Conservation (phyloP, 2,113 vertebrate genomes). For the Rousettus leschenaultii region DNA sequence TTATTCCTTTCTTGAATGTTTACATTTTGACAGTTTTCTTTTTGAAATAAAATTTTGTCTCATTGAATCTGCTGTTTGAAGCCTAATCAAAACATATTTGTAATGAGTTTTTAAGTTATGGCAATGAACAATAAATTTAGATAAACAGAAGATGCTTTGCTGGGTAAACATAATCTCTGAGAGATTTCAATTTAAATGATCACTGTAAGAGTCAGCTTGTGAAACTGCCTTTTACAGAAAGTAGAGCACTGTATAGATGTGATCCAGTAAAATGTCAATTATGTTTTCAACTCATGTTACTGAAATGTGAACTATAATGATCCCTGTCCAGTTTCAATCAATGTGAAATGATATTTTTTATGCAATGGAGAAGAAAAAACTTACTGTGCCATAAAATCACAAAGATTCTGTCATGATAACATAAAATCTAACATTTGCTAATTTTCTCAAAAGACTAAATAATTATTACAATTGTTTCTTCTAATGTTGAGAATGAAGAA, state of each 20-base stretch:
- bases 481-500: not conserved
- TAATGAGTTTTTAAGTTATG: constrained; percentile 47
- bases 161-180: not conserved
- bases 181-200: constrained; percentile 3
- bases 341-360: not conserved
- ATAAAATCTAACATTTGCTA: constrained; percentile 16
- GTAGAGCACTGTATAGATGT: not conserved
- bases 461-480: constrained; percentile 25
- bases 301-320: not conserved
- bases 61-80: not conserved
- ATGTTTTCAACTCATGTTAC: not conserved
- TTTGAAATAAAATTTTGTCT: not conserved
- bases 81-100: not conserved
- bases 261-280: constrained; percentile 35
- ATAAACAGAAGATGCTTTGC: constrained; percentile 17
- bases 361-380: not conserved
- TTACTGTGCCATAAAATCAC: not conserved
- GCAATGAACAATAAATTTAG: constrained; percentile 16
- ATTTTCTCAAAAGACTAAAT: not conserved
- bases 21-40: constrained; percentile 5
- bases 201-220: not conserved
- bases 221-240: not conserved
- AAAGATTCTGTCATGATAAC: not conserved
- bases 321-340: not conserved
- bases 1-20: not conserved